Conservation (phyloP, 2,888 invertebrate species). For the Trachelus troglodyta region DNA sequence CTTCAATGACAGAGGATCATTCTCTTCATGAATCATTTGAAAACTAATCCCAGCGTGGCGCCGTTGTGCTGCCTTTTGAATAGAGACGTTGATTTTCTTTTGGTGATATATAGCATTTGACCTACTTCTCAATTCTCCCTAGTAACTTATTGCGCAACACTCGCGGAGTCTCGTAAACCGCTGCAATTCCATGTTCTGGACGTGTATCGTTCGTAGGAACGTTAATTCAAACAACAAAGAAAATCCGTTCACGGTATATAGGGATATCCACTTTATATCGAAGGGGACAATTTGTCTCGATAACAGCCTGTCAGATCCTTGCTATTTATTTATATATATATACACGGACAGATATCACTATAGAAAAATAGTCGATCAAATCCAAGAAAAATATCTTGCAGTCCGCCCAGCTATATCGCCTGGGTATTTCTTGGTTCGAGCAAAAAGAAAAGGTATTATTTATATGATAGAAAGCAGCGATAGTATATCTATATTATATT, state of each 20-base stretch:
- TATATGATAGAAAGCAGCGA: background rate
- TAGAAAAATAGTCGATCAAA: conserved; percentile 4
- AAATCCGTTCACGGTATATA: background rate
- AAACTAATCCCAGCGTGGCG: background rate
- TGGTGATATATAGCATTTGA: background rate
- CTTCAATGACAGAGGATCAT: background rate
- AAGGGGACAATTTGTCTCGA: conserved; percentile 11
- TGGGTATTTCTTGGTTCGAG: background rate
- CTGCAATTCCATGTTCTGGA: background rate
- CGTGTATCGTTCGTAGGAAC: background rate
- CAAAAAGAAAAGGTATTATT: background rate
- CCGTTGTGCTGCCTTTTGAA: background rate
- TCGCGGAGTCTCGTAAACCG: background rate
- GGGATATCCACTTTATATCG: background rate
- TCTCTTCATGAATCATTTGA: background rate
- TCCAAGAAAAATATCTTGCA: conserved; percentile 16
- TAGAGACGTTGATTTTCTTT: background rate
- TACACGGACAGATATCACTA: background rate
- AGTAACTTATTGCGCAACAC: background rate
- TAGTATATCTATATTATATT: background rate
- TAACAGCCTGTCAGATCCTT: conserved; percentile 14
- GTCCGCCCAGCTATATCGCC: background rate
- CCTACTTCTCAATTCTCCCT: background rate
- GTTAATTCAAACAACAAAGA: conserved; percentile 8
- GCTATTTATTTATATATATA: background rate